Conservation (phyloP, 2,888 invertebrate genomes). For the Cephus spinipes region DNA sequence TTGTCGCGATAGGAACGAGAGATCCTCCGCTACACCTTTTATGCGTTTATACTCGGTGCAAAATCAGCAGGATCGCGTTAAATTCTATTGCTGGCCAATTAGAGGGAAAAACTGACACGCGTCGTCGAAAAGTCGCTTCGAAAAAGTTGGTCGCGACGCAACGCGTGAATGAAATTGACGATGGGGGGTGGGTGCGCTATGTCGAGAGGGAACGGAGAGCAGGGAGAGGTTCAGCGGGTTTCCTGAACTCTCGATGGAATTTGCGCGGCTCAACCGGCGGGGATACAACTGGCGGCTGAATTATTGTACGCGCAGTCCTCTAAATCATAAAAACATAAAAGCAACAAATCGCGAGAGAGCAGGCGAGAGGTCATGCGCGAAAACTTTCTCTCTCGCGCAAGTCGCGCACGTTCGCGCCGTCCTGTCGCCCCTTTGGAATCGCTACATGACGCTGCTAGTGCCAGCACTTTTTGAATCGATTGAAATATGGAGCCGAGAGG, state of each 20-base stretch:
- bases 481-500: slow-evolving; percentile 53
- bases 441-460: slow-evolving; percentile 22
- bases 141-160: too few species aligned
- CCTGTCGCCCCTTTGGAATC: slow-evolving; percentile 16
- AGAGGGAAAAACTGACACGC: too few species aligned
- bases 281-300: slow-evolving; percentile 47
- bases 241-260: slow-evolving; percentile 51
- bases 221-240: slow-evolving; percentile 7
- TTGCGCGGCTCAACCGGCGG: slow-evolving; percentile 45
- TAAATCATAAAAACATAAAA: slow-evolving; percentile 57
- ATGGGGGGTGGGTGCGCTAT: slow-evolving; percentile 27
- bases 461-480: slow-evolving; percentile 53
- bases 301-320: slow-evolving; percentile 53
- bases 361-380: slow-evolving; percentile 10
- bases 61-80: too few species aligned
- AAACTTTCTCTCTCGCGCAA: slow-evolving; percentile 14
- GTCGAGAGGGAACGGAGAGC: neutral
- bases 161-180: slow-evolving; percentile 42
- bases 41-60: too few species aligned
- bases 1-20: too few species aligned
- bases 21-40: too few species aligned
- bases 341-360: slow-evolving; percentile 53
- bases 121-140: too few species aligned
- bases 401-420: slow-evolving; percentile 17
- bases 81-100: too few species aligned